phyloP scores from a whole-genome alignment of 2,888 invertebrate species.

The Luperina testacea region DNA sequence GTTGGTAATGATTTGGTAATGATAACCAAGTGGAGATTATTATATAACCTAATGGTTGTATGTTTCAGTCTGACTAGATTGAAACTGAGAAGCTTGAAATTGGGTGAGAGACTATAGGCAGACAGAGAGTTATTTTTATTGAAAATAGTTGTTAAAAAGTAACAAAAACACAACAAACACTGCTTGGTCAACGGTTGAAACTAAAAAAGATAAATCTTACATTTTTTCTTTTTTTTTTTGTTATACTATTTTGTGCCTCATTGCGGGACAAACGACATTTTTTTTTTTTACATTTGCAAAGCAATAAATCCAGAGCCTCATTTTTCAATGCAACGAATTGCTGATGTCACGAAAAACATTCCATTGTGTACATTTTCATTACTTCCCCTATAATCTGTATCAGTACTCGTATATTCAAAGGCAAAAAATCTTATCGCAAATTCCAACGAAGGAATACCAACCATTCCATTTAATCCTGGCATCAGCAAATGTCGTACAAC shows the following conservation, averaged over 20 bases:
- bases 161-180: background rate
- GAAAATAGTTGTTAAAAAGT: background rate
- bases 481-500: conserved; percentile 49
- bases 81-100: background rate
- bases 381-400: background rate
- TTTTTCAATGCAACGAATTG: background rate
- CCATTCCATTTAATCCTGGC: conserved; percentile 39
- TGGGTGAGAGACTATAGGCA: background rate
- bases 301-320: conserved; percentile 3
- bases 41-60: no score
- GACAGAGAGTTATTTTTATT: background rate
- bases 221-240: no score
- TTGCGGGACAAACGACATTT: no score
- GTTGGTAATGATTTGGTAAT: background rate
- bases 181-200: background rate
- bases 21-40: background rate
- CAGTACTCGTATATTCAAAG: background rate
- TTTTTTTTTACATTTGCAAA: background rate
- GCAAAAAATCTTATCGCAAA: conserved; percentile 10
- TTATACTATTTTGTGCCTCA: no score
- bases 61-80: background rate
- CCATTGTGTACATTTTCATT: background rate
- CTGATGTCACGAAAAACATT: conserved; percentile 2
- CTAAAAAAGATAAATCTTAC: background rate
- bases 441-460: conserved; percentile 22